Evolutionary conservation across 1,140 invertebrate species (phyloP), one percentile per base, ranked within the genome.

Genomic region (Pseudoatta argentina): DNA sequence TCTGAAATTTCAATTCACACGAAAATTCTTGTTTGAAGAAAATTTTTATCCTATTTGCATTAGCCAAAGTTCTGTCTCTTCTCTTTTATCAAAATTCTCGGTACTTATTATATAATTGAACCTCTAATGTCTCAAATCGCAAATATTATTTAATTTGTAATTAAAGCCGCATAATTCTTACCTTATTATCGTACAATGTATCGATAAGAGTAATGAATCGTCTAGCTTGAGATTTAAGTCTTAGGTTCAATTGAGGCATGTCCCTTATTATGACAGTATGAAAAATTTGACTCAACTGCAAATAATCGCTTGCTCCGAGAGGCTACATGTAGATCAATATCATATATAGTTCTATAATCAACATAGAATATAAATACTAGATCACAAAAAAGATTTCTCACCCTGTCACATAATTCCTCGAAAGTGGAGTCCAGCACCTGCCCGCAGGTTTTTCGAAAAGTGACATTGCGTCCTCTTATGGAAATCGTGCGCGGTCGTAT

Each of bases 181-280:
- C 98, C 95, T 97, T 97, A 92, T 99, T 98, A 94, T 99, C 99
- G 95, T 99, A 99, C 0, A 99, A 95, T 0, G 98, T 99, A 93
- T 99, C 99, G 91, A 99, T 99, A 0, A 99, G 95, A 4, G 98
- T 99, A 81, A 99, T 99, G 94, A 99, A 99, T 90, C 99, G 95
- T 92, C 99, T 96, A 71, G 98, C 97, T 95, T 98, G 98, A 21
- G 98, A 98, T 93, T 98, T 97, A 44, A 97, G 95, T 89, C 96
- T 96, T 21, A 97, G 94, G 91, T 97, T 98, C 89, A 99, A 94
- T 92, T 97, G 96, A 27, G 99, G 99, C 63, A 99, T 96, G 95
- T 99, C 96, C 90, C 98, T 95, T 91, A 99, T 98, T 73, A 99
- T 97, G 53, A 99, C 97, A 44, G 98, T 99, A 92, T 99, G 98